Evolutionary conservation across 2,888 invertebrate species (phyloP).

Genomic region (Tenthredo livida): DNA sequence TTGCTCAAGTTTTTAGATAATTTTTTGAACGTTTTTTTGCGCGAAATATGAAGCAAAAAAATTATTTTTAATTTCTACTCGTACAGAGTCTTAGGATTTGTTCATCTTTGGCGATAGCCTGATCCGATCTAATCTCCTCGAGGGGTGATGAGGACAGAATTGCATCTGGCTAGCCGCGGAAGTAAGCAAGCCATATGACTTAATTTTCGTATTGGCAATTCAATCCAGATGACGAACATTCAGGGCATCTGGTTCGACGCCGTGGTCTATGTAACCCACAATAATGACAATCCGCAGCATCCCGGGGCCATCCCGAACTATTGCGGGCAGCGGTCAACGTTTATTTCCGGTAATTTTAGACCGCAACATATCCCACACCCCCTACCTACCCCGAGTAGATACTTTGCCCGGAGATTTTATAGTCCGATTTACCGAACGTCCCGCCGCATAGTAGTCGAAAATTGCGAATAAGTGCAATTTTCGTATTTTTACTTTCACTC

Average conservation of each 20-base stretch:
- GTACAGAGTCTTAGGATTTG: background rate
- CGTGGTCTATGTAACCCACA: conserved; percentile 26
- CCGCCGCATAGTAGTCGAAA: background rate
- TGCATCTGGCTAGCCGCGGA: background rate
- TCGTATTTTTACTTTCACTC: background rate
- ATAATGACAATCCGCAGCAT: conserved; percentile 44
- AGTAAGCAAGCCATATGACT: background rate
- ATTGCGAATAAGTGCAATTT: conserved; percentile 8
- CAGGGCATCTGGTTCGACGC: background rate
- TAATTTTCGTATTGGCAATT: conserved; percentile 30
- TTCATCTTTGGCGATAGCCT: background rate
- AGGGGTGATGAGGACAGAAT: background rate
- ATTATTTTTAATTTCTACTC: background rate
- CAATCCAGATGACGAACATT: conserved; percentile 38
- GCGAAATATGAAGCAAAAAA: background rate
- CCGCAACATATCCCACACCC: conserved; percentile 14
- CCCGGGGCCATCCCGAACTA: conserved; percentile 25
- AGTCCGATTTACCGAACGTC: conserved; percentile 31
- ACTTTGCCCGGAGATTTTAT: conserved; percentile 27
- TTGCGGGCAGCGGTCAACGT: conserved; percentile 44
- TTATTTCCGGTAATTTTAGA: conserved; percentile 54
- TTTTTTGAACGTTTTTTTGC: background rate
- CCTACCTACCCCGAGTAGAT: background rate
- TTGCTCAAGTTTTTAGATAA: no score
- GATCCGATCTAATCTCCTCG: background rate